Percentiles rank a stretch among this genome's conserved stretches.
Conservation (phyloP, 1,140 invertebrate genomes). For the Brachionus asplanchnoidis region DNA sequence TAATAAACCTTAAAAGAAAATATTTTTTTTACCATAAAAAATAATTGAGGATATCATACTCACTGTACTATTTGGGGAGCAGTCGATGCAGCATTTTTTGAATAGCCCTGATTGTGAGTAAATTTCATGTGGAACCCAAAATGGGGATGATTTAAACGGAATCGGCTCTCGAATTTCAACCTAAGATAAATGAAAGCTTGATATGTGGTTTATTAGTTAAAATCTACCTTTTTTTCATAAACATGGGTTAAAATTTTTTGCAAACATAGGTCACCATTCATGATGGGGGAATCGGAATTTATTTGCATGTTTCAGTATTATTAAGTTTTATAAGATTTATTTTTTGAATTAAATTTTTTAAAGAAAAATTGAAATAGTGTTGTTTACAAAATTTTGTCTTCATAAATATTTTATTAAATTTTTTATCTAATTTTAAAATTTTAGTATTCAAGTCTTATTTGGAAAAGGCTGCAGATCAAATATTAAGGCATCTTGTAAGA, state of each 20-base stretch:
- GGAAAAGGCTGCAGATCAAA: too few relatives aligned
- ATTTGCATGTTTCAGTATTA: background rate
- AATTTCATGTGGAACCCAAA: background rate
- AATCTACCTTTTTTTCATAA: background rate
- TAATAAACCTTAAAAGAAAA: background rate
- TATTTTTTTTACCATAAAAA: background rate
- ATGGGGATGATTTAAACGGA: background rate
- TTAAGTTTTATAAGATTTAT: background rate
- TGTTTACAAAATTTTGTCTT: background rate
- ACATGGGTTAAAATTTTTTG: background rate
- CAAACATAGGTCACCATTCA: background rate
- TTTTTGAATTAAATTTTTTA: background rate
- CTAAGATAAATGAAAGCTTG: background rate
- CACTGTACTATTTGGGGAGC: conserved; percentile 5
- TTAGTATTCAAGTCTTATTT: background rate
- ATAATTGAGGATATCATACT: background rate
- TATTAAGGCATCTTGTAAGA: too few relatives aligned
- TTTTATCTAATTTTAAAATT: background rate
- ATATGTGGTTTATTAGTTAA: background rate
- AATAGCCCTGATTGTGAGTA: background rate
- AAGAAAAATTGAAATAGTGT: background rate
- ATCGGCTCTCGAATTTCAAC: background rate
- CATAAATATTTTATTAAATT: background rate
- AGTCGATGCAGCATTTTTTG: conserved; percentile 30
- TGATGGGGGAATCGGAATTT: background rate